Evolutionary conservation across 2,888 invertebrate species (phyloP).

Genomic region (Hyles lineata): DNA sequence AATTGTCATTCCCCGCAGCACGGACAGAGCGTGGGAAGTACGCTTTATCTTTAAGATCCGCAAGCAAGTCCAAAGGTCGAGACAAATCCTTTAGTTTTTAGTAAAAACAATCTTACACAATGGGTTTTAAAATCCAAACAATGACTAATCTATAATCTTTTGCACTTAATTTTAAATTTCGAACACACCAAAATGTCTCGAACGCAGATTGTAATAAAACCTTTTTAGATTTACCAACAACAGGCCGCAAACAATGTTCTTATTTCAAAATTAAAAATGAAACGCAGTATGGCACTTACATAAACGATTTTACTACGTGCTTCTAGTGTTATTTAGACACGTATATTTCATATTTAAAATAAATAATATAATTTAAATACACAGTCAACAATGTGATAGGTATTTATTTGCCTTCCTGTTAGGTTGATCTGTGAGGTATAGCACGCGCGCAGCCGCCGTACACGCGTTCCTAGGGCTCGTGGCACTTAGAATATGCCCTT

Average conservation of each 20-base stretch:
- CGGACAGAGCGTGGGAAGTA: constrained; percentile 21
- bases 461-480: constrained; percentile 36
- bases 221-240: not conserved
- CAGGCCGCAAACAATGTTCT: constrained; percentile 1
- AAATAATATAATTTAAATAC: not conserved
- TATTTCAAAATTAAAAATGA: not conserved
- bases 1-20: constrained; percentile 25
- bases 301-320: not conserved
- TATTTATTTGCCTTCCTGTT: constrained; percentile 18
- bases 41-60: constrained; percentile 17
- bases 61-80: not conserved
- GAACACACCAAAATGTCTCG: not conserved
- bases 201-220: not conserved
- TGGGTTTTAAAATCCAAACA: not conserved
- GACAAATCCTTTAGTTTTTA: not conserved
- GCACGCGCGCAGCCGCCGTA: constrained; percentile 37
- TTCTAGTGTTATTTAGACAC: not conserved
- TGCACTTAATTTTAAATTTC: no score
- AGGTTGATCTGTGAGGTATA: constrained; percentile 27
- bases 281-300: not conserved
- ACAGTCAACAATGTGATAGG: not conserved
- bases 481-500: constrained; percentile 31
- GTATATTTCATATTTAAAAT: not conserved
- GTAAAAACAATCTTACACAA: not conserved
- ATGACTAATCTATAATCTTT: no score